Evolutionary conservation across 2,888 invertebrate species (phyloP), one percentile per base, ranked within the genome.

Genomic region (Halictus quadricinctus): DNA sequence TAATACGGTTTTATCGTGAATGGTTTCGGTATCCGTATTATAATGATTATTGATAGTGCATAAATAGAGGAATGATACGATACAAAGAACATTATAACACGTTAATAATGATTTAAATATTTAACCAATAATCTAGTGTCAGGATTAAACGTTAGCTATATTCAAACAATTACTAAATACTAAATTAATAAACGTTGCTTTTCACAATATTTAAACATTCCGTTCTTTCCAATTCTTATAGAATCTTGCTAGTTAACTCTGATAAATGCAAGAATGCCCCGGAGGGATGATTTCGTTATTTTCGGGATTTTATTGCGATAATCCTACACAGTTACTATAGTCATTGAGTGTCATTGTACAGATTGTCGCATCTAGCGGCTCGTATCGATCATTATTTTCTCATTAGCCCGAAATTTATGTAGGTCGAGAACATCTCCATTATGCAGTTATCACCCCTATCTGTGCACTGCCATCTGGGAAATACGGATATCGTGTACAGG

Each of bases 401-500:
- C 77, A 78, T 75, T 78, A 76, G 18, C 41, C 25, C 58, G 13
- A 83, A 76, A 84, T 83, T 84, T 79, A 70, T 60, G 73, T 69
- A 76, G 60, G 43, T 46, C 41, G 76, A 73, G 46, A 64, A 81
- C 74, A 43, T 21, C 66, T 21, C 72, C 50, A 66, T 78, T 75
- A 72, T 72, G 66, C 77, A 64, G 58, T 66, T 83, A 83, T 72
- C 81, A 58, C 64, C 48, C 3, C 36, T 46, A 69, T 69, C 66
- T 46, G 43, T 70, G 66, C 74, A 70, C 66, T 69, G 60, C 29
- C 64, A 8, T 25, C 48, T 50, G 66, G 72, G 54, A 58, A 76
- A 76, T 83, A 79, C 83, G 72, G 66, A 76, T 73, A 79, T 83
- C 83, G 76, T 70, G 25, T n/a, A 70, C 70, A 70, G 70, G 70